These are phyloP conservation scores for Dryobota labecula DNA, from an alignment of 2,888 invertebrate genomes.

Conservation along the genomic window DNA sequence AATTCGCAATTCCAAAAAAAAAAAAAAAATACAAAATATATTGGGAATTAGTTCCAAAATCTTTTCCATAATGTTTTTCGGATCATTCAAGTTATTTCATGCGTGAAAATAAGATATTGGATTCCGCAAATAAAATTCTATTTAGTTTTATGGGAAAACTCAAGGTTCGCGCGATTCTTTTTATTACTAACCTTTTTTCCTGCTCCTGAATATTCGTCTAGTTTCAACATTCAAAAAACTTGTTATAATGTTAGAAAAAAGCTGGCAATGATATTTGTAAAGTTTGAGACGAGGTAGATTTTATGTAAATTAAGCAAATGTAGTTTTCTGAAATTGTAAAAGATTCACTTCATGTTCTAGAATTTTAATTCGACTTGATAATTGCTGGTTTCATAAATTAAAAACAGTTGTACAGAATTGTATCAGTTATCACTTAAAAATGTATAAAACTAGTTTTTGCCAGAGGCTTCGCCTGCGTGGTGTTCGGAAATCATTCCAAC, in stretches of 20 bases:
- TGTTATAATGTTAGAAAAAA: slow-evolving; percentile 28
- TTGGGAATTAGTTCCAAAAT: slow-evolving; percentile 20
- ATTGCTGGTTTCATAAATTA: neutral
- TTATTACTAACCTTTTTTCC: slow-evolving; percentile 31
- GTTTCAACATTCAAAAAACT: slow-evolving; percentile 22
- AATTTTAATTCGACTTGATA: neutral
- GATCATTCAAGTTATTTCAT: slow-evolving; percentile 19
- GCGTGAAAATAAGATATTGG: slow-evolving; percentile 42
- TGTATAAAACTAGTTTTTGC: neutral
- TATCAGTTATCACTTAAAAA: neutral
- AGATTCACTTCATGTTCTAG: neutral
- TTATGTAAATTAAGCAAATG: slow-evolving; percentile 18
- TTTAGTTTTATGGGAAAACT: slow-evolving; percentile 47
- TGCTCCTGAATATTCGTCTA: slow-evolving; percentile 20
- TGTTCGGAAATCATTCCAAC: neutral
- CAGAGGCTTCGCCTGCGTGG: neutral
- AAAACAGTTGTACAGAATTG: neutral
- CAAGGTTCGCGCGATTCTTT: slow-evolving; percentile 19
- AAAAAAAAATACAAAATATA: neutral
- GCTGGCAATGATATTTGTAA: slow-evolving; percentile 28
- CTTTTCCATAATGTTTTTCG: slow-evolving; percentile 42
- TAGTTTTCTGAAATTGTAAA: slow-evolving; percentile 5
- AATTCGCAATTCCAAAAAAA: neutral
- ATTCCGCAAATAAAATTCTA: slow-evolving; percentile 46
- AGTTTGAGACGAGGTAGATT: slow-evolving; percentile 35